Evolutionary conservation across 2,113 vertebrate species (phyloP), one percentile per base, ranked within the genome.

Genomic region (Pedionomus torquatus): DNA sequence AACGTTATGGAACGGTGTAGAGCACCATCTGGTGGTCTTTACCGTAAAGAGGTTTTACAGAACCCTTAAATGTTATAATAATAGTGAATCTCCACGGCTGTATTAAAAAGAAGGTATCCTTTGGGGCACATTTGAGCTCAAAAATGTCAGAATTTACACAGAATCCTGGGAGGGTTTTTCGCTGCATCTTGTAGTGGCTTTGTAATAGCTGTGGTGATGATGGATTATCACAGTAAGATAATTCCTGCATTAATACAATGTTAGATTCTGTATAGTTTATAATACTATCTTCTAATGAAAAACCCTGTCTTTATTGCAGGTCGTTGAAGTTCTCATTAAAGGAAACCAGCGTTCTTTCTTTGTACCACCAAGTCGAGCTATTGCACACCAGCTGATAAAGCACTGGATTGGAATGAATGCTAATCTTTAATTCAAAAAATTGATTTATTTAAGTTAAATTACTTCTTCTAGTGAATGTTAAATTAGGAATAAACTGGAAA

Each of bases 331-430:
- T 28, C 75, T 99, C 35, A 84, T 98, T 74, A 98, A 98, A 97
- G 98, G 97, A 94, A 97, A 98, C 31, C 89, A 95, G 10, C 91
- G 46, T 12, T 96, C 89, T 6, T 98, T 99, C 86, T 96, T 94
- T 46, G 55, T 99, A 44, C 99, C 99, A 25, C 99, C 99, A 24
- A 98, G 98, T 94, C 98, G 97, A 97, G 98, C 99, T 55, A 99
- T 99, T 87, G 99, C 99, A 3, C 98, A 99, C 94, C 98, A 99
- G 76, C 95, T 99, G 90, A 98, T 99, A 97, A 99, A 98, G 94
- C 98, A 99, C 51, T 99, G 99, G 99, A 98, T 99, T 92, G 95
- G 99, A 89, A 98, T 98, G 86, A 99, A 95, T 95, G 97, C 99
- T 41, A 99, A 98, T 96, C 99, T 99, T 69, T 99, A 95, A 72